phyloP scores from a whole-genome alignment of 2,797 vertebrate genomes.

The Lacerta agilis region DNA sequence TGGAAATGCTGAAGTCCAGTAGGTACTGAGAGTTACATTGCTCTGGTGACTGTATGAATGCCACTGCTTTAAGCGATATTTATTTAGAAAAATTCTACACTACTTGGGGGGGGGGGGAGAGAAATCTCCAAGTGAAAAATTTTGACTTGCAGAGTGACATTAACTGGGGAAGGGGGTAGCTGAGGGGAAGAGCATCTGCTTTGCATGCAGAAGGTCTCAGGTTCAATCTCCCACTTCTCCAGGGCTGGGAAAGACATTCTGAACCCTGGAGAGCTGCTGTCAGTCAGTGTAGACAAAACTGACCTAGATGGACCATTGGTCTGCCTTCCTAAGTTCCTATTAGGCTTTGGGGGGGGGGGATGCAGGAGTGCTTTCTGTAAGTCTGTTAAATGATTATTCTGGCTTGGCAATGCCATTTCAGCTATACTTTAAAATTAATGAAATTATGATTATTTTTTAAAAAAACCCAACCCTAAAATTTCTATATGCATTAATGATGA shows the following conservation, averaged over 20 bases:
- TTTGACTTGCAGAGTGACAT: no score
- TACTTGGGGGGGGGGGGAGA: no score
- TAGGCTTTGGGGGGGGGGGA: neutral
- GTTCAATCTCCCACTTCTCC: no score
- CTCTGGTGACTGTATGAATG: neutral
- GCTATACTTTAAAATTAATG: neutral
- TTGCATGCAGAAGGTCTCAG: no score
- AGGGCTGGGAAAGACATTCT: no score
- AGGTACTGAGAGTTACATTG: neutral
- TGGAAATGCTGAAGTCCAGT: neutral
- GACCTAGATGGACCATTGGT: no score
- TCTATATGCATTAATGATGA: neutral
- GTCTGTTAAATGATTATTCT: neutral
- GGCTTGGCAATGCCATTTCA: neutral
- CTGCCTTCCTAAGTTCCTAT: neutral
- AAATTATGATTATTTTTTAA: neutral
- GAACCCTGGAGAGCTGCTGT: no score
- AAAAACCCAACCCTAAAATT: neutral
- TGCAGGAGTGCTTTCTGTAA: neutral
- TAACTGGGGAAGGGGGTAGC: no score
- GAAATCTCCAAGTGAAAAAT: no score
- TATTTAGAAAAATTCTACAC: no score
- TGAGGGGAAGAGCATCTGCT: no score
- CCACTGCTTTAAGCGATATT: neutral
- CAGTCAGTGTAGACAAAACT: neutral